These are phyloP conservation scores for Chascanopsetta lugubris DNA, from an alignment of 2,113 vertebrate genomes.

Conservation along the genomic window DNA sequence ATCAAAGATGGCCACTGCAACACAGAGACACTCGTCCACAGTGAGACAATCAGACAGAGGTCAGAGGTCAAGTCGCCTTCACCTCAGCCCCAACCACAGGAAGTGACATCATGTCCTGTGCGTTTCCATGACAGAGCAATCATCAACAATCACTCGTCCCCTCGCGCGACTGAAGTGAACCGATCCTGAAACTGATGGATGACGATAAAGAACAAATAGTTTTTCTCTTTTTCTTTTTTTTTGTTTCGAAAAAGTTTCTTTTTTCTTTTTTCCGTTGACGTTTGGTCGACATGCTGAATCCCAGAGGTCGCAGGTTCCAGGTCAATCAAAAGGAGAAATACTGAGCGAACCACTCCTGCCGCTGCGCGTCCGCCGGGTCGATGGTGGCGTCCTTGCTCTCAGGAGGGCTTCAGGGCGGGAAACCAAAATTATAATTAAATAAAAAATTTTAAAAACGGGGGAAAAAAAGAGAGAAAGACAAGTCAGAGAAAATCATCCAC, in stretches of 20 bases:
- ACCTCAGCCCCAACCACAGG: conserved; percentile 37
- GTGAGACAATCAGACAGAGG: conserved; percentile 75
- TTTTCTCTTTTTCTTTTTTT: conserved; percentile 48
- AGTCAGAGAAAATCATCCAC: conserved; percentile 18
- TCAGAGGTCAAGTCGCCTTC: conserved; percentile 49
- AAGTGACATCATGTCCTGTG: conserved; percentile 59
- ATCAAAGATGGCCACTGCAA: conserved; percentile 81
- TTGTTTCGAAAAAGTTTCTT: conserved; percentile 33
- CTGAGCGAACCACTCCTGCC: conserved; percentile 98
- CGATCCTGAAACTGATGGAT: conserved; percentile 48
- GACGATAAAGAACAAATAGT: conserved; percentile 74
- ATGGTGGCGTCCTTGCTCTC: conserved; percentile 90
- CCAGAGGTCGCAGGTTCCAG: conserved; percentile 71
- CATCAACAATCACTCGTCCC: not conserved
- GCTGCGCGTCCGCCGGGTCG: conserved; percentile 91
- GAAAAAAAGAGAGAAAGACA: not conserved
- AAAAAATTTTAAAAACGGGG: conserved; percentile 24
- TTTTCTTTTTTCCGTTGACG: conserved; percentile 37
- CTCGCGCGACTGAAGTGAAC: conserved; percentile 29
- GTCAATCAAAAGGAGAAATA: conserved; percentile 98
- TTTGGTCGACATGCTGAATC: conserved; percentile 88
- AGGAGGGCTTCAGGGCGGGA: conserved; percentile 86
- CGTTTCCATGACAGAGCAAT: conserved; percentile 8
- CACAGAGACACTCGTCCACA: conserved; percentile 80
- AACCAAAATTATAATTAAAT: conserved; percentile 1